Base-by-base conservation (phyloP, 2,888 invertebrate species). In the Pyrrhia umbra region DNA sequence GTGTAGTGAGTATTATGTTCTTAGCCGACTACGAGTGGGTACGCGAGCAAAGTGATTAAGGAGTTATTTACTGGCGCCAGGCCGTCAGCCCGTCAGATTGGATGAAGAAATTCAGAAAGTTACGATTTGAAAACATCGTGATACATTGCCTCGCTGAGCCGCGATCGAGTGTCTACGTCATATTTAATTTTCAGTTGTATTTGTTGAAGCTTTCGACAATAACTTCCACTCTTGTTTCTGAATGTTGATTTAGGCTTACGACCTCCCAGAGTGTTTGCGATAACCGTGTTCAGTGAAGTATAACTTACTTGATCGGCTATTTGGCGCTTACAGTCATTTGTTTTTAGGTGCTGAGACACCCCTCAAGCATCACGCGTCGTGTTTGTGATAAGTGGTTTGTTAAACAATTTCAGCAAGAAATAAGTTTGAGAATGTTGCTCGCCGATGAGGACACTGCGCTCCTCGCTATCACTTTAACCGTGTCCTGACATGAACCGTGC, bases 121-220 rank as follows among this genome's bases (percentile, higher is more conserved):
- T 62, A 68, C 42, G 68, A 63, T 63, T 68, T 50, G 74, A 55
- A 73, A 71, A 73, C 68, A 71, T 55, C 37, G 2, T 54, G 54
- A 73, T 23, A 30, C 34, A 57, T 61, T 18, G 55, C 51, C 25
- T 16, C 20, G 52, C 45, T 40, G 56, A 52, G 16, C 16, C 18
- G 23, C 37, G 61, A 56, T 40, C 6, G 25, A 61, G 25, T 21
- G 15, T 15, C 23, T n/a, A 18, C 15, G 34, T 1, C 45, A 23
- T 42, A 34, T 60, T 59, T 42, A 9, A 42, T 23, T 56, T 27
- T 27, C 21, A 25, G 21, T 37, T 27, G 18, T 30, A 39, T 40
- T 45, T 61, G 27, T 46, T 63, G 21, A 37, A 15, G 34, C 16
- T 23, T 23, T 57, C 23, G 2, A 30, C 6, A 16, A 57, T 43